phyloP scores from a whole-genome alignment of 2,797 vertebrate species.

The Vespertilio murinus region DNA sequence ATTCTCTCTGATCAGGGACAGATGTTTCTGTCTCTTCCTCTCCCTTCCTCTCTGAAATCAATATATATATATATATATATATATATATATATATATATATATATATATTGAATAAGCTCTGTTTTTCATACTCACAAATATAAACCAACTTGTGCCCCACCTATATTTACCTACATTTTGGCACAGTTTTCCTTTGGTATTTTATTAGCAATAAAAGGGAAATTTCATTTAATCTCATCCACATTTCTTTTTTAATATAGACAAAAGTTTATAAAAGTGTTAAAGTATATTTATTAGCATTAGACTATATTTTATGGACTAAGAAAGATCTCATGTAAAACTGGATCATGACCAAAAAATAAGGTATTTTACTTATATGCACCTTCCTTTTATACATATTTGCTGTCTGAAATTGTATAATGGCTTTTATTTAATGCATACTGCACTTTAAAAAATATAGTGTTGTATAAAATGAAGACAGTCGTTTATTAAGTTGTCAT shows the following conservation, averaged over 20 bases:
- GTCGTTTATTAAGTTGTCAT: constrained; percentile 8
- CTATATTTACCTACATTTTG: neutral
- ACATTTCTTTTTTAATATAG: constrained; percentile 39
- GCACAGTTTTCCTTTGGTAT: neutral
- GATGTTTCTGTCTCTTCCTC: too few species aligned
- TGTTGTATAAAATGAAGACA: neutral
- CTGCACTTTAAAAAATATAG: neutral
- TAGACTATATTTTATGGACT: neutral
- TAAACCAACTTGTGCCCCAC: neutral
- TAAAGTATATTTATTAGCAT: neutral
- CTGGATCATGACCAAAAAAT: neutral
- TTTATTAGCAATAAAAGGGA: constrained; percentile 2
- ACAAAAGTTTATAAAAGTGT: neutral
- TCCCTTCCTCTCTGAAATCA: too few species aligned
- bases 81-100: too few species aligned
- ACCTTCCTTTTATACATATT: neutral
- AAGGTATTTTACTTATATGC: neutral
- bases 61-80: too few species aligned
- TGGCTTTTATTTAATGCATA: constrained; percentile 11
- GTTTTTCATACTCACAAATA: neutral
- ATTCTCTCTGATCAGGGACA: too few species aligned
- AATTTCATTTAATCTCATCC: constrained; percentile 3
- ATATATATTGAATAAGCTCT: neutral
- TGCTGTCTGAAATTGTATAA: neutral
- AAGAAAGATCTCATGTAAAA: neutral